These are phyloP conservation scores for Meriones unguiculatus DNA, from an alignment of 2,113 vertebrate genomes.

Conservation along the genomic window DNA sequence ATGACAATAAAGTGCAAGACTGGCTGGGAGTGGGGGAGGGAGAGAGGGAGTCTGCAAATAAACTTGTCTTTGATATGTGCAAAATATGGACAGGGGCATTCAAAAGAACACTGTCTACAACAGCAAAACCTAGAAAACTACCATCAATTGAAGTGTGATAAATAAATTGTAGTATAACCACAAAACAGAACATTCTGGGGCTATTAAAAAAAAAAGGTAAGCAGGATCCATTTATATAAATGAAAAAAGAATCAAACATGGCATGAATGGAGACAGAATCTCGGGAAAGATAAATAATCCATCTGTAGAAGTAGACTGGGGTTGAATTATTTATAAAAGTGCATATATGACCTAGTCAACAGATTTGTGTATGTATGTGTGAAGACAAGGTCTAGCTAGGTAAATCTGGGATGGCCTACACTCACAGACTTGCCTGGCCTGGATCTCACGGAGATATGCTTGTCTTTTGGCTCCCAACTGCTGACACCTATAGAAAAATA, in stretches of 20 bases:
- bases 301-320: neutral
- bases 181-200: neutral
- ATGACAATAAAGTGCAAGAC: no score
- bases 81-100: neutral
- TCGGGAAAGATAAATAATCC: slow-evolving; percentile 24
- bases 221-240: neutral
- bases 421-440: neutral
- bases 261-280: neutral
- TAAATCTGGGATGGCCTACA: neutral
- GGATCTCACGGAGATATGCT: neutral
- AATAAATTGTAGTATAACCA: neutral
- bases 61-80: neutral
- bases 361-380: neutral
- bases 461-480: neutral
- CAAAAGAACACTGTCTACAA: slow-evolving; percentile 5
- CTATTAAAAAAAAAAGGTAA: slow-evolving; percentile 29
- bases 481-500: neutral
- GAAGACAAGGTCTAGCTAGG: neutral
- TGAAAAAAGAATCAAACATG: neutral
- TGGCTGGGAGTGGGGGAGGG: no score
- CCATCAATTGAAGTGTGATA: neutral
- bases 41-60: neutral
- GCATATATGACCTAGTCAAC: neutral
- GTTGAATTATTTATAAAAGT: neutral
- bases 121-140: slow-evolving; percentile 9